phyloP scores from a whole-genome alignment of 2,113 vertebrate genomes.

The Microcebus tavaratra region DNA sequence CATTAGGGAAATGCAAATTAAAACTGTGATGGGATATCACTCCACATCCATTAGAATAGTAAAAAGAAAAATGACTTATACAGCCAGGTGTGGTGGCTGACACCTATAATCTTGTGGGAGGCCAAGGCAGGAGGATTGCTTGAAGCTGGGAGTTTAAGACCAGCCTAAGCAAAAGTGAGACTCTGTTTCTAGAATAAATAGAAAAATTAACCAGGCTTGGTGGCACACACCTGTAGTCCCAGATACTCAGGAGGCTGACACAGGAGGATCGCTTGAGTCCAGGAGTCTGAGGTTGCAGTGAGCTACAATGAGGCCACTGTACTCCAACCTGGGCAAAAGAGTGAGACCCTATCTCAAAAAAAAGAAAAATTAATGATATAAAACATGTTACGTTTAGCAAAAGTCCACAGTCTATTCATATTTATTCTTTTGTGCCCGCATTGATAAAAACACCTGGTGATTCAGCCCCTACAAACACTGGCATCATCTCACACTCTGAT shows the following conservation, averaged over 20 bases:
- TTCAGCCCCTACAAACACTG: constrained; percentile 57
- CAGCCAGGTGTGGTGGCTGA: neutral
- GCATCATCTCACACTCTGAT: constrained; percentile 63
- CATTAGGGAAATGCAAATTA: neutral
- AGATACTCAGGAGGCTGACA: neutral
- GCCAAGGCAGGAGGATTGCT: neutral
- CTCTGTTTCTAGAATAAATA: neutral
- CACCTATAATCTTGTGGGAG: neutral
- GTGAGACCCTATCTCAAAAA: neutral
- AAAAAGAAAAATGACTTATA: neutral
- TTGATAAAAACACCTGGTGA: constrained; percentile 59
- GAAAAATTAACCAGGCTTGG: neutral
- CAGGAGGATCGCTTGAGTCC: neutral
- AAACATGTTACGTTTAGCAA: neutral
- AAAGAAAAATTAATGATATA: neutral
- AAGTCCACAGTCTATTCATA: constrained; percentile 25
- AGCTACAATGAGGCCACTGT: neutral
- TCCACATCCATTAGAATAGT: neutral
- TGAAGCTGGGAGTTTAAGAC: neutral
- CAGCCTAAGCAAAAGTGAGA: neutral
- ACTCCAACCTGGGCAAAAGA: neutral
- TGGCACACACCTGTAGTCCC: neutral
- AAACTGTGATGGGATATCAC: neutral
- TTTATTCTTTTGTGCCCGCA: constrained; percentile 58
- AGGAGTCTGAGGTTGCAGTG: neutral